Evolutionary conservation across 2,113 vertebrate species (phyloP).

Genomic region (Panurus biarmicus): DNA sequence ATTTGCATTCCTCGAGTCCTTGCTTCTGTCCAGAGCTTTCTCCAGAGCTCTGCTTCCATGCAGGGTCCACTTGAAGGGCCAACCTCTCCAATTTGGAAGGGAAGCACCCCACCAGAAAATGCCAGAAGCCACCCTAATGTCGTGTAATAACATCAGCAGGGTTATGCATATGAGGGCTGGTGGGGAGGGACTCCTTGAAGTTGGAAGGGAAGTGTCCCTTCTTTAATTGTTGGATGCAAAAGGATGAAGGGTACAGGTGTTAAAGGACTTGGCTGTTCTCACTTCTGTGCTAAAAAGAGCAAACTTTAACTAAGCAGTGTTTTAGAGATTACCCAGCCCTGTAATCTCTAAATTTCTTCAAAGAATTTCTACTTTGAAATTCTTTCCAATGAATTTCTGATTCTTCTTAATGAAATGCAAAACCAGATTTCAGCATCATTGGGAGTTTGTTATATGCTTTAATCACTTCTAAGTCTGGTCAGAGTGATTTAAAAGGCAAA

Average conservation of each 20-base stretch:
- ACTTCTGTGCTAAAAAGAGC: background rate
- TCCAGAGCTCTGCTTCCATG: background rate
- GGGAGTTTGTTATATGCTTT: background rate
- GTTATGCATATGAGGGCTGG: fast-evolving
- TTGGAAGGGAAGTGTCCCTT: background rate
- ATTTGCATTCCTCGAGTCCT: background rate
- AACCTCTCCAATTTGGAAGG: background rate
- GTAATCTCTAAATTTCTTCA: no score
- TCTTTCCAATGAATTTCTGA: no score
- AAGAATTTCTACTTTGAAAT: background rate
- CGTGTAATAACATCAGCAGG: background rate
- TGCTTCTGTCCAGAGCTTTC: background rate
- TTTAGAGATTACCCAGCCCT: background rate
- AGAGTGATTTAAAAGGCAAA: background rate
- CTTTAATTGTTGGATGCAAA: background rate
- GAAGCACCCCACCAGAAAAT: background rate
- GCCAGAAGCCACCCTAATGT: background rate
- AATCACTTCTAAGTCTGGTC: background rate
- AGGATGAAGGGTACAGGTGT: background rate
- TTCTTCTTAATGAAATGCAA: background rate
- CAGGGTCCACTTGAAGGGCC: background rate
- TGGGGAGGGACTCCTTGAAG: background rate
- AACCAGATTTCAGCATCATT: background rate
- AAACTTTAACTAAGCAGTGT: background rate
- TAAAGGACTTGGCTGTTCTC: background rate